Conservation (phyloP, 2,888 invertebrate species). For the Oscheius onirici region DNA sequence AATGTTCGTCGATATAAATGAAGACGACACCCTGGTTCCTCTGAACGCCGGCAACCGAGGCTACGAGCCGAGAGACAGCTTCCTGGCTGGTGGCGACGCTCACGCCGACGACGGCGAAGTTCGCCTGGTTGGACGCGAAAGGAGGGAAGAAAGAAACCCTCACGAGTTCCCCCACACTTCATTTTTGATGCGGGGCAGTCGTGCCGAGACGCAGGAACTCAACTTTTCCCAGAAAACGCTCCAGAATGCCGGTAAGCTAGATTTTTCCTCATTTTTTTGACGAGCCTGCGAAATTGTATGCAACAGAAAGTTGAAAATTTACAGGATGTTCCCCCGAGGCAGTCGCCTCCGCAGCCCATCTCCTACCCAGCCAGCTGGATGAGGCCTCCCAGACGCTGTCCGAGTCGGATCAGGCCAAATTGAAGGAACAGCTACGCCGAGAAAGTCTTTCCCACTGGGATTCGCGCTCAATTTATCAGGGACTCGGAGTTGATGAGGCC, state of each 20-base stretch:
- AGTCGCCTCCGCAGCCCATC: neutral
- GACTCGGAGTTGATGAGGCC: constrained; percentile 17
- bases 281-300: neutral
- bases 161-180: neutral
- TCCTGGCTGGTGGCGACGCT: neutral
- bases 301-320: neutral
- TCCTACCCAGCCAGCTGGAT: neutral
- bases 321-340: neutral
- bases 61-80: neutral
- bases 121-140: neutral
- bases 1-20: constrained; percentile 20
- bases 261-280: neutral
- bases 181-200: neutral
- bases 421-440: constrained; percentile 1
- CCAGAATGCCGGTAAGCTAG: neutral
- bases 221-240: constrained; percentile 3
- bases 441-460: constrained; percentile 7
- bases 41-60: neutral
- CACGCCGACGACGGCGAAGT: neutral
- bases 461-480: constrained; percentile 4
- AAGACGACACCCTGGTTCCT: neutral
- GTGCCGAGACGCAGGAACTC: neutral
- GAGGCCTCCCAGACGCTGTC: neutral
- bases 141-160: neutral
- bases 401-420: neutral